Conservation (phyloP, 2,113 vertebrate species). For the Zootoca vivipara region DNA sequence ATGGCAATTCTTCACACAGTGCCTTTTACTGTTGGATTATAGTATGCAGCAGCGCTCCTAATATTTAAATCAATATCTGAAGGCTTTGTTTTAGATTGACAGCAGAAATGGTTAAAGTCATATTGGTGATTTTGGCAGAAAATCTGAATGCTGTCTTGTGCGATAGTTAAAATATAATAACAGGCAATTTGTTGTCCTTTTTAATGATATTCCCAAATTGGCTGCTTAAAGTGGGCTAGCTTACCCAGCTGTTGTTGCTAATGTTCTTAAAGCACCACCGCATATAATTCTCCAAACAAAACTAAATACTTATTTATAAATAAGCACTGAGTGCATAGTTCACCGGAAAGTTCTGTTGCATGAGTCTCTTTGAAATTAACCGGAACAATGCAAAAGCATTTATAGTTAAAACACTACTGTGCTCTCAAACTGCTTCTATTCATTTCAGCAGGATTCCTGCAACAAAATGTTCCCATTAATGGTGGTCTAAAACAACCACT, state of each 20-base stretch:
- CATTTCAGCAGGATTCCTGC: background rate
- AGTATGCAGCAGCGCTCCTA: background rate
- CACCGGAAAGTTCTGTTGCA: background rate
- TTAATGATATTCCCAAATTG: constrained; percentile 24
- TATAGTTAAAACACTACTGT: background rate
- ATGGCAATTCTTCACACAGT: constrained; percentile 47
- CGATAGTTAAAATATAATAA: constrained; percentile 19
- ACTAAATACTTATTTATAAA: background rate
- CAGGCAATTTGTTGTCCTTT: background rate
- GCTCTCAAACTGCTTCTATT: background rate
- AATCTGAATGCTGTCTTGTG: background rate
- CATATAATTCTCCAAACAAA: background rate
- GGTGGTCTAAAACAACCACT: too few species aligned
- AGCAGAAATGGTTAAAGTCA: background rate
- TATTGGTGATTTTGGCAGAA: background rate
- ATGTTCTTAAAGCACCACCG: too few species aligned
- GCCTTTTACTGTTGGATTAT: constrained; percentile 26
- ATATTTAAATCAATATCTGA: constrained; percentile 15
- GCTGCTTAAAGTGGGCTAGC: background rate
- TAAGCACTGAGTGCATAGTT: background rate
- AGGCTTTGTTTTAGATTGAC: background rate
- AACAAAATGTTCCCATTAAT: background rate
- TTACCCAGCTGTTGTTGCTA: too few species aligned
- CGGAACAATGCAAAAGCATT: background rate
- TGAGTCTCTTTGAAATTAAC: background rate